Percentiles rank a stretch among this genome's conserved stretches.
These are phyloP conservation scores for Tinamus guttatus DNA, from an alignment of 2,113 vertebrate genomes.

Conservation along the genomic window DNA sequence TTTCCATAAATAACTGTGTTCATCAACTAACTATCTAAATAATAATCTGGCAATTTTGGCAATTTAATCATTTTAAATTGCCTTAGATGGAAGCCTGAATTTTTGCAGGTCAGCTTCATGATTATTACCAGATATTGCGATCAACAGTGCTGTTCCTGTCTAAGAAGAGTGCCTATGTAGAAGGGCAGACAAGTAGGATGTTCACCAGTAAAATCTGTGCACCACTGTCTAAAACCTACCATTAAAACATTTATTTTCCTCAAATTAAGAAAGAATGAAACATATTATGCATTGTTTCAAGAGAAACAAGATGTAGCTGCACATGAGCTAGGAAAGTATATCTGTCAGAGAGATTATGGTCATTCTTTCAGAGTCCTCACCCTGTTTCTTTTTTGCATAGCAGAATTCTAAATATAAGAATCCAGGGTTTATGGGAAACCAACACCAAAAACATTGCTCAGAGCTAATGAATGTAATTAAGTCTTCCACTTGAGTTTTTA, in stretches of 20 bases:
- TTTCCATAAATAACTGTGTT: not conserved
- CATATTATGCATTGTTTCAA: not conserved
- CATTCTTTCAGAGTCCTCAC: not conserved
- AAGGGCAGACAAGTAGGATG: not conserved
- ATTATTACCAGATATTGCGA: not conserved
- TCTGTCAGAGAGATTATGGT: not conserved
- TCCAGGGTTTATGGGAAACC: not conserved
- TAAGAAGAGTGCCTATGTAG: not conserved
- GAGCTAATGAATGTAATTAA: constrained; percentile 44
- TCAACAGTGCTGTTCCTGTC: not conserved
- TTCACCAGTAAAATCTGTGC: not conserved
- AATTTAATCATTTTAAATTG: not conserved
- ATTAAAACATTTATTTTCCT: not conserved
- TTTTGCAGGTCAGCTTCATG: not conserved
- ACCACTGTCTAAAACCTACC: not conserved
- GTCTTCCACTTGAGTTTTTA: constrained; percentile 34
- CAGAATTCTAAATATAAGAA: not conserved
- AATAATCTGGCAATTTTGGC: not conserved
- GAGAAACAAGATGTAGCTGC: not conserved
- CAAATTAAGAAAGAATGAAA: not conserved
- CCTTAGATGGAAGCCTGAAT: not conserved
- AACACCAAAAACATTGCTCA: not conserved
- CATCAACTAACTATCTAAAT: not conserved
- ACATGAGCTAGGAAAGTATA: not conserved
- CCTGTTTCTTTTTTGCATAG: not conserved